These are phyloP conservation scores for Graptemys geographica DNA, from an alignment of 2,797 vertebrate genomes.

Conservation along the genomic window DNA sequence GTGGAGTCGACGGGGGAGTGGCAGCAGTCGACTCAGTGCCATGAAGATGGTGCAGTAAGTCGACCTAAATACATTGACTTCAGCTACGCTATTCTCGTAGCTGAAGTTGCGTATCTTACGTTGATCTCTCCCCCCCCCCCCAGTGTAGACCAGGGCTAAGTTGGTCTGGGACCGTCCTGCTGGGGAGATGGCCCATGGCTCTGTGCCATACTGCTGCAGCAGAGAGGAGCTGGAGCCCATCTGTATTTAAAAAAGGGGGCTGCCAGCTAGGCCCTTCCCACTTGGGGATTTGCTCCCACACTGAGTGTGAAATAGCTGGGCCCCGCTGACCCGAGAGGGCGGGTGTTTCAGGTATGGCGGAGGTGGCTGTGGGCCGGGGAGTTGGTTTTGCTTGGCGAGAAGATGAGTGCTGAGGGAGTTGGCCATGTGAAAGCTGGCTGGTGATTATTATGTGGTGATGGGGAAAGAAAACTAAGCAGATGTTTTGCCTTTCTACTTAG, in stretches of 20 bases:
- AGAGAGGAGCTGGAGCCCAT: too few relatives aligned
- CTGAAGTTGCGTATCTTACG: too few relatives aligned
- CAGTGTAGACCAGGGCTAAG: background rate
- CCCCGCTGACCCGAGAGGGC: background rate
- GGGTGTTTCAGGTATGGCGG: background rate
- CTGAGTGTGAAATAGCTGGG: accelerated
- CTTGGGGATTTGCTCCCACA: background rate
- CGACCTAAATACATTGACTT: too few relatives aligned
- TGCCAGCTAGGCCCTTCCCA: background rate
- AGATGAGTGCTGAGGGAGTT: background rate
- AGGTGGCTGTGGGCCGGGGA: accelerated
- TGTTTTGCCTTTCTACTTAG: background rate
- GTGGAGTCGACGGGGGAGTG: too few relatives aligned
- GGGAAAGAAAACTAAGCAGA: background rate
- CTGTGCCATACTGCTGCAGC: too few relatives aligned
- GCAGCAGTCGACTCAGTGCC: too few relatives aligned
- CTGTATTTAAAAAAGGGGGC: too few relatives aligned
- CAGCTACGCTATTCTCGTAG: too few relatives aligned
- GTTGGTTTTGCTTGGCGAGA: background rate
- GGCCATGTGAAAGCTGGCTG: accelerated
- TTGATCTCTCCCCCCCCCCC: too few relatives aligned
- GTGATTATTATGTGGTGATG: background rate
- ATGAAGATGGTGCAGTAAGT: too few relatives aligned
- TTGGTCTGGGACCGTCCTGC: slow-evolving; percentile 21
- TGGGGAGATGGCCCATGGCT: background rate